Evolutionary conservation across 2,888 invertebrate genomes (phyloP).

Genomic region (Macrosiphum euphorbiae): DNA sequence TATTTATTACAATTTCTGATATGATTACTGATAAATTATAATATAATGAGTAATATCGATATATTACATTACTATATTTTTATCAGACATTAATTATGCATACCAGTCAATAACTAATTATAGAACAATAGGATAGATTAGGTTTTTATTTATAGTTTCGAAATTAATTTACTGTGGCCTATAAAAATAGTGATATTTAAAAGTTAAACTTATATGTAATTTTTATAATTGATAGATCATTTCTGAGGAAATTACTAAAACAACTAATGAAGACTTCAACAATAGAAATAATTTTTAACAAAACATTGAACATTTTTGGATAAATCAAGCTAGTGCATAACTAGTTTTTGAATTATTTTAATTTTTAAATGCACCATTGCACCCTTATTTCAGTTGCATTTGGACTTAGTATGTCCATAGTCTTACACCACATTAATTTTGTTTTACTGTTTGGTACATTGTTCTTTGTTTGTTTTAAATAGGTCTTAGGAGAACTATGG

Average conservation of each 20-base stretch:
- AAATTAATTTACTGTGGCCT: not conserved
- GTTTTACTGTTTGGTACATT: too few species aligned
- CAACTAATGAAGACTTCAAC: not conserved
- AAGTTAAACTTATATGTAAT: not conserved
- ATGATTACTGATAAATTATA: not conserved
- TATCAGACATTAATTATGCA: not conserved
- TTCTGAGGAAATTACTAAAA: not conserved
- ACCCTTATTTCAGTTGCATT: too few species aligned
- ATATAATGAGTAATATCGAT: not conserved
- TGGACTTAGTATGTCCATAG: too few species aligned
- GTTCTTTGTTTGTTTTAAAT: too few species aligned
- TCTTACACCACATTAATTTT: too few species aligned
- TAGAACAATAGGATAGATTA: conserved; percentile 3
- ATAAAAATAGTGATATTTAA: not conserved
- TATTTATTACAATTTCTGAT: not conserved
- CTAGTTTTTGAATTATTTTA: too few species aligned
- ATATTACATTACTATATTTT: not conserved
- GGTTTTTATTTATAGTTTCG: not conserved
- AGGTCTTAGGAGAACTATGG: too few species aligned
- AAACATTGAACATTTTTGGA: not conserved
- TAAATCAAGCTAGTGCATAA: not conserved
- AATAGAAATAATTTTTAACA: not conserved
- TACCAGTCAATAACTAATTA: not conserved
- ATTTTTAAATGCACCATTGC: too few species aligned
- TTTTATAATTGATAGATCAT: not conserved